These are phyloP conservation scores for Patiria miniata DNA, from an alignment of 35 echinoderm and acorn worm genomes.

Conservation along the genomic window DNA sequence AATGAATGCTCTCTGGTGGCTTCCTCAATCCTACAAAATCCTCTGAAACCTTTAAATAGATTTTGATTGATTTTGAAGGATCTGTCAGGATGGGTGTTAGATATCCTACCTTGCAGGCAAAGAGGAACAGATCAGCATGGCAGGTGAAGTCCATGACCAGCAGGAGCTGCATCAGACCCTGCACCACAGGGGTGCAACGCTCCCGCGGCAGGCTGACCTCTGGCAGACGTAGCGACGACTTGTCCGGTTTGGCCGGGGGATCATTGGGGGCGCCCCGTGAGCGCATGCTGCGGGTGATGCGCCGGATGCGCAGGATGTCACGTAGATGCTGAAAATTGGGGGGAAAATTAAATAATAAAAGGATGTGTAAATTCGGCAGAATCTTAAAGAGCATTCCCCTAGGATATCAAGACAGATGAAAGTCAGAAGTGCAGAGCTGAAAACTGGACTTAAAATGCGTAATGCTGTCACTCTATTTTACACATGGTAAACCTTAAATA, in stretches of 20 bases:
- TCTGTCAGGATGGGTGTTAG: too few species aligned
- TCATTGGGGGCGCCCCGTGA: conserved; percentile 1
- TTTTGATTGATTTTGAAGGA: too few species aligned
- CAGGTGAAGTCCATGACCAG: conserved; percentile 97
- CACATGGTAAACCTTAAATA: too few species aligned
- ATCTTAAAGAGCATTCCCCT: too few species aligned
- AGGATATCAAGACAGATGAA: too few species aligned
- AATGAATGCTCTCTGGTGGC: too few species aligned
- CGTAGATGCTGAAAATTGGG: conserved; percentile 64
- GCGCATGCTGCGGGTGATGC: conserved; percentile 37
- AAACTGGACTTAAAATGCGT: too few species aligned
- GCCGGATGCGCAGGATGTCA: conserved; percentile 73
- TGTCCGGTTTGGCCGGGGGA: not conserved
- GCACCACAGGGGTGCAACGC: conserved; percentile 75
- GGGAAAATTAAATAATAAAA: not conserved
- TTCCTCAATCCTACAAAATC: too few species aligned
- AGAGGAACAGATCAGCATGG: conserved; percentile 92
- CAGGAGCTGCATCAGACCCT: conserved; percentile 78
- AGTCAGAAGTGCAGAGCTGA: too few species aligned
- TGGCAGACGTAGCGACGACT: not conserved
- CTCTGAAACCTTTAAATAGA: too few species aligned
- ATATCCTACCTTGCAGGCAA: conserved; percentile 89
- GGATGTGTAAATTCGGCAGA: too few species aligned
- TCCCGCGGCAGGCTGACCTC: conserved; percentile 71
- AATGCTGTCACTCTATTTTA: too few species aligned